Conservation (phyloP, 1,140 invertebrate species). For the Aradophagus sp. region DNA sequence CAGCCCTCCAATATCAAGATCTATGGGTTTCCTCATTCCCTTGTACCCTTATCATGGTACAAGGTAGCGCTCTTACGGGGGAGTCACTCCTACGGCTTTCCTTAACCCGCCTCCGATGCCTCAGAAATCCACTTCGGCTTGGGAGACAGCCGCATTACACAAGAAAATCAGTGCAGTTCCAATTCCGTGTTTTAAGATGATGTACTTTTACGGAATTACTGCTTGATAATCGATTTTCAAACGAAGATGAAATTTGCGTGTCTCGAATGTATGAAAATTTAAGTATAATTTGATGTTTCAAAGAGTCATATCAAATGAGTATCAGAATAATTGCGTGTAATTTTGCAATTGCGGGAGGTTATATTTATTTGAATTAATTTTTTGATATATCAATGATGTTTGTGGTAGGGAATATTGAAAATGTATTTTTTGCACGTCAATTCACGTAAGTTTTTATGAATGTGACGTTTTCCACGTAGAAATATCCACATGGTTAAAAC, state of each 20-base stretch:
- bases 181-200: slow-evolving; percentile 49
- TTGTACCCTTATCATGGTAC: slow-evolving; percentile 56
- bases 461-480: no score
- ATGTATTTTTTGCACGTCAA: no score
- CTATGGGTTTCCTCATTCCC: slow-evolving; percentile 60
- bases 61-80: slow-evolving; percentile 59
- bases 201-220: slow-evolving; percentile 42
- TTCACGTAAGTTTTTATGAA: no score
- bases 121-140: slow-evolving; percentile 50
- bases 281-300: no score
- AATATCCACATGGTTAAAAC: no score
- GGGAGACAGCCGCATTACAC: slow-evolving; percentile 39
- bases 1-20: slow-evolving; percentile 68
- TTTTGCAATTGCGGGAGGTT: no score
- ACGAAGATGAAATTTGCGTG: slow-evolving; percentile 33
- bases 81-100: slow-evolving; percentile 71
- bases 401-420: no score
- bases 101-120: slow-evolving; percentile 66
- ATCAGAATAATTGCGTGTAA: no score
- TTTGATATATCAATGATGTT: no score
- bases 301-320: no score
- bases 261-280: no score
- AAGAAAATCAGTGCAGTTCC: slow-evolving; percentile 41
- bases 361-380: no score
- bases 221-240: slow-evolving; percentile 46